phyloP scores from a whole-genome alignment of 2,888 invertebrate genomes.

The Onthophagus sagittarius region DNA sequence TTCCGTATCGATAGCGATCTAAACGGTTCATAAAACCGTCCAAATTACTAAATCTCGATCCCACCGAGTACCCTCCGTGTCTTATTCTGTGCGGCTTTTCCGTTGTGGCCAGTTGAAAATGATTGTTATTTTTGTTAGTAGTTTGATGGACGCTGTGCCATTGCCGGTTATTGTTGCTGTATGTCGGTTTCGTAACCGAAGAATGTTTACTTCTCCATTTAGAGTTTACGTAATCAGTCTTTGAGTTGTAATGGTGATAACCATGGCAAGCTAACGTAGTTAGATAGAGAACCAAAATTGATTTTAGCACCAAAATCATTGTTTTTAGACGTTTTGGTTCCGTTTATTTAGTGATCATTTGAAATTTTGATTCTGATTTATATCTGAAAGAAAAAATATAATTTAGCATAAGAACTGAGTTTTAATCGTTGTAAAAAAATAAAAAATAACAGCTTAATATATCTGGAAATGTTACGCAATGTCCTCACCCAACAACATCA shows the following conservation, averaged over 20 bases:
- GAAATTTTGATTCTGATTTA: background rate
- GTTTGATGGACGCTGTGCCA: background rate
- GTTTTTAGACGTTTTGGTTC: background rate
- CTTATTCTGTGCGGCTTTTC: background rate
- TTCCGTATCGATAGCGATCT: background rate
- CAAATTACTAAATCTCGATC: background rate
- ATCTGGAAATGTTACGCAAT: no score
- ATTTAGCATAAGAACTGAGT: no score
- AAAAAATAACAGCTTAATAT: no score
- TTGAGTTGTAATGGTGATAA: background rate
- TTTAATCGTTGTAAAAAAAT: no score
- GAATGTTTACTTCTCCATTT: background rate
- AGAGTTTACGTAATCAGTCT: background rate
- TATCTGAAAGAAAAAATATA: background rate
- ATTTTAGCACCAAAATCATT: background rate
- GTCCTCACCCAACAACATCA: no score
- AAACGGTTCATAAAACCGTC: background rate
- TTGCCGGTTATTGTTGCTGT: background rate
- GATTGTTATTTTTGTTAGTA: background rate
- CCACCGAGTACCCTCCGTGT: background rate
- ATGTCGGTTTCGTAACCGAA: background rate
- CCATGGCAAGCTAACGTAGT: background rate
- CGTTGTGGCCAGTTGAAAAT: background rate
- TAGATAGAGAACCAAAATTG: background rate
- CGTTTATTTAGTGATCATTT: background rate